Evolutionary conservation across 1,140 invertebrate genomes (phyloP).

Genomic region (Neodiprion lecontei): DNA sequence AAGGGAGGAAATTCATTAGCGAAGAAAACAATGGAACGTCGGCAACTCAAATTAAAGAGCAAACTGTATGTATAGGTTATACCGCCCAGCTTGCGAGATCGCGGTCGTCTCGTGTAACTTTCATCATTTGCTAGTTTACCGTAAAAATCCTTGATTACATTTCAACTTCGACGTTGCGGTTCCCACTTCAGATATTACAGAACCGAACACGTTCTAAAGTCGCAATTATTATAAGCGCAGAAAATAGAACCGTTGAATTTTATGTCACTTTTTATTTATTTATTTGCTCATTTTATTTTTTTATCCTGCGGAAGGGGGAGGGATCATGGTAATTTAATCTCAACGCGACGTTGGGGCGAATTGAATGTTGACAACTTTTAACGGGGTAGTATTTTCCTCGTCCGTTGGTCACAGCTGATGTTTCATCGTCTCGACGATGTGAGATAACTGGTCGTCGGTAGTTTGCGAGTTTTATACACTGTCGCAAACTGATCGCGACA

Average conservation of each 20-base stretch:
- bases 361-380: background rate
- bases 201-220: too few species aligned
- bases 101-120: background rate
- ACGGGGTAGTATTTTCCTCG: background rate
- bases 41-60: conserved; percentile 5
- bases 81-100: background rate
- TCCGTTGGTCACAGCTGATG: background rate
- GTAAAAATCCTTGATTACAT: background rate
- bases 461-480: background rate
- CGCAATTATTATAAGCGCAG: too few species aligned
- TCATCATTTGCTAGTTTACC: background rate
- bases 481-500: background rate
- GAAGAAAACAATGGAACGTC: background rate
- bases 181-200: too few species aligned
- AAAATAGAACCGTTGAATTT: too few species aligned
- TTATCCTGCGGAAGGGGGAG: too few species aligned
- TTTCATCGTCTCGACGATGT: background rate
- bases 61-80: background rate
- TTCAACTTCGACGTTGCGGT: too few species aligned
- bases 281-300: too few species aligned
- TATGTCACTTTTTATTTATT: too few species aligned
- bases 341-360: too few species aligned
- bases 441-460: background rate
- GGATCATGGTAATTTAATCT: too few species aligned
- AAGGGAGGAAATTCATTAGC: conserved; percentile 33